Evolutionary conservation across 2,888 invertebrate species (phyloP).

Genomic region (Arenicola marina): DNA sequence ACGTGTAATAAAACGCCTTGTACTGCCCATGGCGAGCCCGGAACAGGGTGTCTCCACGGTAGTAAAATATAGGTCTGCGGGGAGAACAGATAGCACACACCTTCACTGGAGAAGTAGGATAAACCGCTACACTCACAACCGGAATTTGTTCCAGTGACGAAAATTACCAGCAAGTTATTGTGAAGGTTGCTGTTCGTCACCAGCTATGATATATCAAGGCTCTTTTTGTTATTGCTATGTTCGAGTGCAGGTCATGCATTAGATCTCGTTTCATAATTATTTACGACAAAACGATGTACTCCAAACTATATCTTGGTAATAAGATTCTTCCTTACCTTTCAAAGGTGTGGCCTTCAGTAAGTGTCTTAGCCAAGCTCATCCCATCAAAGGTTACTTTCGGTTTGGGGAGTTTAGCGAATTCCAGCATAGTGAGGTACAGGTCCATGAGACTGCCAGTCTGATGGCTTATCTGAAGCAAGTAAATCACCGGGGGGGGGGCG

Average conservation of each 20-base stretch:
- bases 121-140: too few species aligned
- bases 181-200: too few species aligned
- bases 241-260: too few species aligned
- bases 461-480: slow-evolving; percentile 24
- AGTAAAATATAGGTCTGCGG: slow-evolving; percentile 34
- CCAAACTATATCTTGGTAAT: too few species aligned
- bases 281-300: too few species aligned
- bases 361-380: slow-evolving; percentile 16
- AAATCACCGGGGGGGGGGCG: too few species aligned
- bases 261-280: too few species aligned
- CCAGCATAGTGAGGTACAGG: slow-evolving; percentile 32
- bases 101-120: too few species aligned
- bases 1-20: slow-evolving; percentile 36
- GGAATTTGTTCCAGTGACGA: not conserved
- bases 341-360: slow-evolving; percentile 4
- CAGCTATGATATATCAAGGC: not conserved
- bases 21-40: slow-evolving; percentile 32
- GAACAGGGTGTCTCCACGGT: slow-evolving; percentile 35
- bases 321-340: slow-evolving; percentile 5
- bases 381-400: slow-evolving; percentile 33
- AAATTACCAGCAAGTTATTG: too few species aligned
- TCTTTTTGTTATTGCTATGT: not conserved
- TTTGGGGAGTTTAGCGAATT: slow-evolving; percentile 23
- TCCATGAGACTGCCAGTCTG: slow-evolving; percentile 35
- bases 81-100: not conserved